A percentile compares a stretch with the other conserved stretches of the same genome.
These are phyloP conservation scores for Nemapogon koenigi DNA, from an alignment of 2,888 invertebrate species.

Conservation along the genomic window DNA sequence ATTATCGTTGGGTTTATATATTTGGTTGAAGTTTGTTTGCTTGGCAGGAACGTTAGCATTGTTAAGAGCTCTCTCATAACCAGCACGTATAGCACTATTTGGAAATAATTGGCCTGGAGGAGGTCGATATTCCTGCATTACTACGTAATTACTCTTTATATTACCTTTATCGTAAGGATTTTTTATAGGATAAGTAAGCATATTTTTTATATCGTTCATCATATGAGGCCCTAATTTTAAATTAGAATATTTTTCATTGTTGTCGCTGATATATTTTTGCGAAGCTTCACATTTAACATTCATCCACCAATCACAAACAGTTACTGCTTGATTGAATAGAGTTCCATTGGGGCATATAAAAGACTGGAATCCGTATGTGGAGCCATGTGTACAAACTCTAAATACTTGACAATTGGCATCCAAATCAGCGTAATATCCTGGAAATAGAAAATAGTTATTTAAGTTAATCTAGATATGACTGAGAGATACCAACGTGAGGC, in stretches of 20 bases:
- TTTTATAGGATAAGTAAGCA: slow-evolving; percentile 58
- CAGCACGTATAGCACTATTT: slow-evolving; percentile 34
- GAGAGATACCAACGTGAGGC: neutral
- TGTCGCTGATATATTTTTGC: slow-evolving; percentile 37
- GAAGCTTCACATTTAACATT: slow-evolving; percentile 66
- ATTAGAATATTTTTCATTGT: slow-evolving; percentile 49
- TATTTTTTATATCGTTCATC: slow-evolving; percentile 63
- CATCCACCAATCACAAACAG: slow-evolving; percentile 75
- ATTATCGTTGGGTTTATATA: too few relatives aligned
- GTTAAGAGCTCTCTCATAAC: slow-evolving; percentile 33
- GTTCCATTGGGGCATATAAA: slow-evolving; percentile 74
- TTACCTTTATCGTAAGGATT: slow-evolving; percentile 41
- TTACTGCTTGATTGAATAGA: slow-evolving; percentile 69
- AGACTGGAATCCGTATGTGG: slow-evolving; percentile 61
- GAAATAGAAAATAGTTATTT: slow-evolving; percentile 20
- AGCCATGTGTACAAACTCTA: slow-evolving; percentile 67
- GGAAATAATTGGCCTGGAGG: slow-evolving; percentile 42
- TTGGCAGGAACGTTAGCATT: slow-evolving; percentile 40
- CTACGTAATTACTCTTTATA: slow-evolving; percentile 38
- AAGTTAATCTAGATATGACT: neutral
- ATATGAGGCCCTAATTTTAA: slow-evolving; percentile 59
- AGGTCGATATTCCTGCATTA: slow-evolving; percentile 53
- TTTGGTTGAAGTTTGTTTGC: slow-evolving; percentile 26
- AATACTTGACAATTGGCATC: slow-evolving; percentile 72
- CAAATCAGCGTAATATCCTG: slow-evolving; percentile 71